Evolutionary conservation across 2,113 vertebrate genomes (phyloP).

Genomic region (Myrmophylax atrothorax): DNA sequence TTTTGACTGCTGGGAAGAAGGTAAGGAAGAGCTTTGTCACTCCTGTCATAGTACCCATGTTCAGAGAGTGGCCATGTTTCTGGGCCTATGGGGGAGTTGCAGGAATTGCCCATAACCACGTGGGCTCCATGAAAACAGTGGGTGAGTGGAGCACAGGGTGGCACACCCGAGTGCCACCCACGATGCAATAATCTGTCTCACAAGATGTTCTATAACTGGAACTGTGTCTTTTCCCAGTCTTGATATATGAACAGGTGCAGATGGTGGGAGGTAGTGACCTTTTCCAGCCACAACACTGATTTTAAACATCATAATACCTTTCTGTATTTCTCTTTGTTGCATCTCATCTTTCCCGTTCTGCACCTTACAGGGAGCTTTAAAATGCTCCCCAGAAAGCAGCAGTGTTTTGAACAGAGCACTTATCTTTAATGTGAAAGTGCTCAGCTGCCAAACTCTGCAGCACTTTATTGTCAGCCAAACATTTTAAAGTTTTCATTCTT

Average conservation of each 20-base stretch:
- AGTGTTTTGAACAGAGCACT: not conserved
- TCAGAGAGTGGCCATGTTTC: not conserved
- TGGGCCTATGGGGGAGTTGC: not conserved
- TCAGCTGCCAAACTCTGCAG: constrained; percentile 10
- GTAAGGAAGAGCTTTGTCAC: not conserved
- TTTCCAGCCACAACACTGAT: not conserved
- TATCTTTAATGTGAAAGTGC: not conserved
- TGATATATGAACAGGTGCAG: not conserved
- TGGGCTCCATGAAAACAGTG: rapidly evolving
- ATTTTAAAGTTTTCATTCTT: constrained; percentile 17
- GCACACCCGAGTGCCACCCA: not conserved
- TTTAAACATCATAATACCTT: not conserved
- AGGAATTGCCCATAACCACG: not conserved
- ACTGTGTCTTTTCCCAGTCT: not conserved
- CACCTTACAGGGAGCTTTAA: not conserved
- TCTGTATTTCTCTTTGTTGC: not conserved
- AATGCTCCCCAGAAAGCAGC: not conserved
- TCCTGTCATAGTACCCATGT: not conserved
- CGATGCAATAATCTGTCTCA: not conserved
- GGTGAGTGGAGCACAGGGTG: not conserved
- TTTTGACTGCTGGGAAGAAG: not conserved
- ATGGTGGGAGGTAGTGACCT: not conserved
- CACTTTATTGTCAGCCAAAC: not conserved
- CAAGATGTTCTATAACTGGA: not conserved
- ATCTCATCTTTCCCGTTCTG: not conserved